These are phyloP conservation scores for Coronaproctus castanopsis DNA, from an alignment of 2,888 invertebrate genomes.

Conservation along the genomic window DNA sequence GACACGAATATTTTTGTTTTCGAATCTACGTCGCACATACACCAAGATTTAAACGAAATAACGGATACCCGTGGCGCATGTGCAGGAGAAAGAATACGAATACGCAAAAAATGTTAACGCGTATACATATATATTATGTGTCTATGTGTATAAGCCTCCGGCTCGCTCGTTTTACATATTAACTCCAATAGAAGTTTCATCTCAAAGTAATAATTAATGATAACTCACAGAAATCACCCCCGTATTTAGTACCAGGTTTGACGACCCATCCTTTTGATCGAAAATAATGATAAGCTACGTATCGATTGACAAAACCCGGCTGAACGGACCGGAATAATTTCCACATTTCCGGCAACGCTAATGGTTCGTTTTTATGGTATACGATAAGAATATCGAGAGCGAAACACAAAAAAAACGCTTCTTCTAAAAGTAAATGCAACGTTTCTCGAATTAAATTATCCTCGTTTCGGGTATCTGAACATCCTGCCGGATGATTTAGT, in stretches of 20 bases:
- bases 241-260: conserved; percentile 71
- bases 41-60: no score
- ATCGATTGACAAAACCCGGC: conserved; percentile 40
- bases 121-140: not conserved
- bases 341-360: conserved; percentile 37
- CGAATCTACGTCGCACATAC: no score
- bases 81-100: not conserved
- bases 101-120: not conserved
- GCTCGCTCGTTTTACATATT: no score
- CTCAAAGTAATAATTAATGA: no score
- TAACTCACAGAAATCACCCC: conserved; percentile 66
- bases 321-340: conserved; percentile 36
- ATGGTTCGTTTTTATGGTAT: conserved; percentile 30
- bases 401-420: conserved; percentile 52
- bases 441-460: not conserved
- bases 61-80: not conserved
- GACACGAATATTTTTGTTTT: no score
- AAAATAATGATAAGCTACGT: conserved; percentile 66
- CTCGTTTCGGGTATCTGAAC: no score
- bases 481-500: no score
- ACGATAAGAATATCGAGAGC: conserved; percentile 46
- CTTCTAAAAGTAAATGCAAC: conserved; percentile 43
- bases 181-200: no score
- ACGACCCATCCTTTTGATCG: conserved; percentile 80
- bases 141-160: no score